Percentiles rank a stretch among this genome's conserved stretches.
Evolutionary conservation across 2,888 invertebrate species (phyloP).

Genomic region (Parasteatoda lunata): DNA sequence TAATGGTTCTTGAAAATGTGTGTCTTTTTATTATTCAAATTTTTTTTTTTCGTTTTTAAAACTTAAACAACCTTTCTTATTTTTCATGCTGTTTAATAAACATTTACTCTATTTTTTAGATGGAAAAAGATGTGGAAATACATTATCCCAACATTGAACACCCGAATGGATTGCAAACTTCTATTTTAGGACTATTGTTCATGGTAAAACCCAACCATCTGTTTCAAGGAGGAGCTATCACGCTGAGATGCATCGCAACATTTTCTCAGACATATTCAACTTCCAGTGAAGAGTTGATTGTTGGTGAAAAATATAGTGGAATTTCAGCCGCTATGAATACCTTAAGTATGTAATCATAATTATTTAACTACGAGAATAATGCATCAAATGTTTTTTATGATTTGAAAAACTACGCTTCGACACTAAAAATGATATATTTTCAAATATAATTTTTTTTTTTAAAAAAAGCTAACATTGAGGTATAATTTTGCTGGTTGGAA

Average conservation of each 20-base stretch:
- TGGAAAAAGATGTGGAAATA: slow-evolving; percentile 26
- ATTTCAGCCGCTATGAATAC: slow-evolving; percentile 41
- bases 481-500: too few species aligned
- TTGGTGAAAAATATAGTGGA: slow-evolving; percentile 48
- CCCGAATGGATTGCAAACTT: slow-evolving; percentile 48
- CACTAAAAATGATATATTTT: not conserved
- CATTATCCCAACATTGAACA: slow-evolving; percentile 50
- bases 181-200: slow-evolving; percentile 44
- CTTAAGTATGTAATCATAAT: slow-evolving; percentile 28
- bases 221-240: slow-evolving; percentile 52
- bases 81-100: too few species aligned
- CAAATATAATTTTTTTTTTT: not conserved
- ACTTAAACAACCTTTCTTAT: too few species aligned
- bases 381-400: not conserved
- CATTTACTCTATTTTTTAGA: slow-evolving; percentile 12
- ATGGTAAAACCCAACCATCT: slow-evolving; percentile 53
- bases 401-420: not conserved
- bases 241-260: slow-evolving; percentile 45
- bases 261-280: slow-evolving; percentile 64
- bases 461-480: not conserved
- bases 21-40: too few species aligned
- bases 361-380: too few species aligned
- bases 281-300: slow-evolving; percentile 60
- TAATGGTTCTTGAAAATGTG: too few species aligned
- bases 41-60: too few species aligned